A percentile compares a stretch with the other conserved stretches of the same genome.
Conservation (phyloP, 1,140 invertebrate species). For the Anadara kagoshimensis region DNA sequence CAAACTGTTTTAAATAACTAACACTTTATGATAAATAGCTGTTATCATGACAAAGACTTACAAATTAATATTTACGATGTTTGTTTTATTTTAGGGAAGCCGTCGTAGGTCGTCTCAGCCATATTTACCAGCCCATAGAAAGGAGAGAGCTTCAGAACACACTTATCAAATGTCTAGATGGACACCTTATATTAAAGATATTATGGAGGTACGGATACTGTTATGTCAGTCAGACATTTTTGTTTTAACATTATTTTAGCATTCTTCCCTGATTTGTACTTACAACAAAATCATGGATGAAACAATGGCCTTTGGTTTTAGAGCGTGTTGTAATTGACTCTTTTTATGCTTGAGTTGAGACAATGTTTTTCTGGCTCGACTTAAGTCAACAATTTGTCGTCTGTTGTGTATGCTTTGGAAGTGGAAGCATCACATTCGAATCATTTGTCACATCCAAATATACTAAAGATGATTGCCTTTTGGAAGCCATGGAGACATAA, state of each 20-base stretch:
- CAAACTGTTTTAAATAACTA: too few relatives aligned
- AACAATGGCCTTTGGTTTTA: too few relatives aligned
- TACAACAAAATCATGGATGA: too few relatives aligned
- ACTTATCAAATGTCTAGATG: slow-evolving; percentile 99
- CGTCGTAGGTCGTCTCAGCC: slow-evolving; percentile 65
- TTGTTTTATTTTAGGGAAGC: slow-evolving; percentile 57
- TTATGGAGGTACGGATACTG: slow-evolving; percentile 89
- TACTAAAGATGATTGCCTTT: too few relatives aligned
- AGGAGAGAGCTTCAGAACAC: slow-evolving; percentile 97
- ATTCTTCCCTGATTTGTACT: neutral
- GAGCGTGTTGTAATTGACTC: too few relatives aligned
- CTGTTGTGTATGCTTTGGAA: too few relatives aligned
- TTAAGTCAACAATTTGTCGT: too few relatives aligned
- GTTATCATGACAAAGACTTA: neutral
- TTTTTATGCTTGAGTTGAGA: too few relatives aligned
- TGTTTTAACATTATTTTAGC: neutral
- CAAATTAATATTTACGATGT: neutral
- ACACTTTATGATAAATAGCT: neutral
- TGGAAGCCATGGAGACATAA: too few relatives aligned
- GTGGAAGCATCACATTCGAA: too few relatives aligned
- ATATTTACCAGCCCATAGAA: slow-evolving; percentile 78
- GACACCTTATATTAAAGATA: slow-evolving; percentile 98
- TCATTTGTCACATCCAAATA: too few relatives aligned
- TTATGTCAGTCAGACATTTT: neutral
- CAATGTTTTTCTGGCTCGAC: too few relatives aligned